Base-by-base conservation (phyloP, 2,797 vertebrate species). In the Bucorvus abyssinicus region DNA sequence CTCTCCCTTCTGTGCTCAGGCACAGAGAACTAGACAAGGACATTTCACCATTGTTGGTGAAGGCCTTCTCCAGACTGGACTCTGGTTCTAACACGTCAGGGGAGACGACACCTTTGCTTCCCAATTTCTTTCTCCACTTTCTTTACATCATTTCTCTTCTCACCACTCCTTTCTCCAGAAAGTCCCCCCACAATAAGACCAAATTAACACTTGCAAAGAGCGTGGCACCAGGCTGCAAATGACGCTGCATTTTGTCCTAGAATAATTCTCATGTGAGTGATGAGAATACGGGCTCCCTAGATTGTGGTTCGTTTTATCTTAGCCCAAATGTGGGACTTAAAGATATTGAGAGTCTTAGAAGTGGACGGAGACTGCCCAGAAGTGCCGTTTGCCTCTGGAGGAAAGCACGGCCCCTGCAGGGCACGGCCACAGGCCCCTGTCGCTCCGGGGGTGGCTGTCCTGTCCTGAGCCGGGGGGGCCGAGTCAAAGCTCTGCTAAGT, bases 191-290 rank as follows among this genome's bases (percentile, higher is more conserved):
- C 77, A 95, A 71, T 59, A 76, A 75, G 65, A 79, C 29, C 61
- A 73, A 92, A 84, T 83, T 84, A 88, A 70, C 71, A 78, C 55
- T 76, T 65, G 70, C 40, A 49, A 76, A 61, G 64, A 88, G 38
- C 20, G 19, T 87, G 8, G 14, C 63, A 69, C 42, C 36, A 44
- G 89, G 82, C 63, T 87, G 77, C 90, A 94, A 90, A 94, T 61
- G 78, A 52, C 3, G 5, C 63, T 38, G 56, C 53, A 89, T 56
- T 83, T 86, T 89, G 63, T 93, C 65, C 73, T 84, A 57, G 83
- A 92, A 85, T 74, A 91, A 86, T 93, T 81, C n/a, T 86, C 27
- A 76, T 22, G 23, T 47, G 55, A 89, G 68, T 78, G 50, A 94
- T 65, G 87, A 74, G 82, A 93, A 69, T 64, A 65, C 1, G 0